Base-by-base conservation (phyloP, 2,797 vertebrate genomes). In the Malurus leucopterus region DNA sequence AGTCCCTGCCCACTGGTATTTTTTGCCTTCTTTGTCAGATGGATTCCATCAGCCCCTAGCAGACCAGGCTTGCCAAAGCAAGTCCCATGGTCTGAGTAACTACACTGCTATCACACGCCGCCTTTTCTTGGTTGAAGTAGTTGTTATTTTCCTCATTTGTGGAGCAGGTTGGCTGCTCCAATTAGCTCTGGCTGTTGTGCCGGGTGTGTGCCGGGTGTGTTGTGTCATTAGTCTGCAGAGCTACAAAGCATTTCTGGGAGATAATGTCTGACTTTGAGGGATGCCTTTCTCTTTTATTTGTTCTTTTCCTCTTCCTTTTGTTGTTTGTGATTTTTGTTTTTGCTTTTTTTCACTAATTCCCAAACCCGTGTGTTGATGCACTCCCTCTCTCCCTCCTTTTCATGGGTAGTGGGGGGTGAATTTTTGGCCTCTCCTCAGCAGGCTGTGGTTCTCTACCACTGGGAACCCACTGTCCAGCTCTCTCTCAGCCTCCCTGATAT, bases 21-120 rank as follows among this genome's bases (percentile, higher is more conserved):
- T 47, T 40, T 55, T 47, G 5, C 8, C 2, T 29, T 67, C 34
- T 27, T 67, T 41, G 19, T 49, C 53, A 49, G 29, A 57, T 8
- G 11, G 30, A 67, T 10, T 2, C 7, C 29, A 40, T 47, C 14
- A 55, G 36, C 14, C 22, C 13, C 22, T 6, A 26, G 17, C 6
- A 38, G 27, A 77, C 8, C 8, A 55, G 22, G 11, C 22, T 46
- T 64, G 22, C 22, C 50, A 77, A 38, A 38, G 54, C 22, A 26
- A 27, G 41, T 46, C 22, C 22, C 1, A 1, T 38, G 27, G 27
- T 46, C 27, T 46, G 32, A 54, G 11, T 54, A 46, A 26, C 32
- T 27, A 10, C 3, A 8, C 29, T 32, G 1, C 9, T 44, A 8
- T 10, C 23, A 46, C 6, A 32, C 0, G 0, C 19, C 0, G 0